Base-by-base conservation (phyloP, 1,140 invertebrate genomes). In the Micrasema longulum region DNA sequence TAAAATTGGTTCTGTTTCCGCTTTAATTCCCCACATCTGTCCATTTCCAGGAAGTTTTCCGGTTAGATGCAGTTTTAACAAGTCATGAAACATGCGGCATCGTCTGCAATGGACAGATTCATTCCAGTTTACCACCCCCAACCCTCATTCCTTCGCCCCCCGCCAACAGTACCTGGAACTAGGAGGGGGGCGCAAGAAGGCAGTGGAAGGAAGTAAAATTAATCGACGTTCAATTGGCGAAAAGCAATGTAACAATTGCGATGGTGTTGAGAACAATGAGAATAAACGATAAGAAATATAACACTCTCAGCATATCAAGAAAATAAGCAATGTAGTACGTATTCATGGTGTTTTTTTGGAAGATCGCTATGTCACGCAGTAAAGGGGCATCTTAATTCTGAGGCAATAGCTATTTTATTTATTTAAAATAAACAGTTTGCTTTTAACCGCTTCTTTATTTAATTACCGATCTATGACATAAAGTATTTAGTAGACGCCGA, bases 61-160 rank as follows among this genome's bases (percentile, higher is more conserved):
- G 31, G 26, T 18, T 18, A 57, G 69, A 75, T 75, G 74, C 75
- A 76, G 75, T 76, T 76, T 76, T 76, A 76, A 76, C 75, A 74
- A 74, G 75, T 76, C 72, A 60, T 64, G 65, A 45, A 74, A 76
- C 75, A 76, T 76, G 75, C 72, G 75, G 75, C 72, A 64, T 50
- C 50, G 68, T 69, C 75, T 76, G 75, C 75, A 74, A 20, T 70
- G 64, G 75, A 76, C 75, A 76, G 72, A 73, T 74, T 68, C 75
- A 76, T 76, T 76, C 75, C 75, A 72, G 64, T 38, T 62, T 66
- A 47, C 63, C 67, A 31, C 70, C 70, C 1, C 38, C 43, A 7
- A 22, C 22, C 52, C 20, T 14, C 26, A 57, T 7, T 11, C 57
- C 31, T 12, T 16, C 7, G 3, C 31, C 38, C 26, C 26, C 26